Base-by-base conservation (phyloP, 2,888 invertebrate genomes). In the Tenthredo livida region DNA sequence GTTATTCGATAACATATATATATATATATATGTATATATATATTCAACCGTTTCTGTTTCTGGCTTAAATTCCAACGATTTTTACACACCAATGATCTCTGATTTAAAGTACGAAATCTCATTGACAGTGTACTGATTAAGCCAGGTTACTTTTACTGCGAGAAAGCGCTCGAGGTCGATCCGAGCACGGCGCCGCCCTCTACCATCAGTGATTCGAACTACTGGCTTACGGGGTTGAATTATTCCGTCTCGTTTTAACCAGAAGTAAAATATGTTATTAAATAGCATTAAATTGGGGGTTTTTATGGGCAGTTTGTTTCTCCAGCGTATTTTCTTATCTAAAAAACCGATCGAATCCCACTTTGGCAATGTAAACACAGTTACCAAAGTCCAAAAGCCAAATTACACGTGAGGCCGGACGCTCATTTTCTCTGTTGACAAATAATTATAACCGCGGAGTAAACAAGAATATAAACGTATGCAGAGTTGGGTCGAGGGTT, bases 381-480 rank as follows among this genome's bases (percentile, higher is more conserved):
- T 61, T 21, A 61, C 10, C 10, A 25, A 61, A 61, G 25, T 25
- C 25, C 61, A 61, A 61, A 61, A 61, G 61, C 25, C 61, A 61
- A 61, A 61, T 61, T 61, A 61, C 61, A 61, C 61, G 9, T 25
- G 61, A 61, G 61, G 21, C 61, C 61, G 70, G 33, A 70, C 15
- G 70, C n/a, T n/a, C 70, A 37, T 37, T 70, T 37, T 70, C 10
- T 25, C 9, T 70, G 37, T 70, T 37, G 70, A 70, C 70, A 70
- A 70, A 70, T 70, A 70, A 70, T 70, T 70, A 70, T n/a, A 70
- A 70, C 25, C 54, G 2, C 17, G 5, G n/a, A 70, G 29, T 70
- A 70, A 70, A 70, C 70, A 70, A 37, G 70, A 70, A 70, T 29
- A 70, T 37, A 37, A 37, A 70, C 70, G 37, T 37, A 37, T n/a